Evolutionary conservation across 1,140 invertebrate species (phyloP), one percentile per base, ranked within the genome.

Genomic region (Trissolcus basalis): DNA sequence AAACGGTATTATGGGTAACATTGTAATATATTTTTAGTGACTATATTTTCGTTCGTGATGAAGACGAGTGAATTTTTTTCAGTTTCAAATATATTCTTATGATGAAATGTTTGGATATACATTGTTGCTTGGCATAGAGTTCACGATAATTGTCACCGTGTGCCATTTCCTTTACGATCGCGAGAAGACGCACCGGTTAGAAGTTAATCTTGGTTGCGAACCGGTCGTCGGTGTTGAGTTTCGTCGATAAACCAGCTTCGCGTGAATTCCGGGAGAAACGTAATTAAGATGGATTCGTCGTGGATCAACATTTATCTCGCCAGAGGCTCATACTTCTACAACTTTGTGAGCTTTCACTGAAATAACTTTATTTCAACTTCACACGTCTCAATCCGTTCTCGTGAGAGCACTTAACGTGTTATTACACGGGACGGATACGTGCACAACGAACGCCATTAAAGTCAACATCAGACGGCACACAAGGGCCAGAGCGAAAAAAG

Each of bases 171-270:
- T 58, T n/a, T n/a, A n/a, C 49, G 69, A 39, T 27, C 35, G 19
- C 8, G 36, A 15, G 27, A 65, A 39, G 39, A 74, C 67, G 45
- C 39, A 8, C 27, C 32, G 48, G 47, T 63, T 67, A 68, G 60
- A 45, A 64, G 59, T 69, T 70, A 65, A 69, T 76, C 60, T 16
- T 48, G 48, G 50, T 50, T 65, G 54, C 65, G 48, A 70, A 76
- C 65, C 60, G 59, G 65, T 76, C 60, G 50, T 11, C 44, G 55
- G 64, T 75, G 69, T 69, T 59, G 44, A 73, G 65, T 73, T 73
- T 78, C 76, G 69, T 78, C 69, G 76, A 73, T 73, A 73, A 70
- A 78, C 59, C 56, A 78, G 76, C 64, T 51, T 69, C 55, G 54
- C 69, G 64, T 69, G 54, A 77, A 77, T 77, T 69, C 75, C 75